These are phyloP conservation scores for Nasua narica DNA, from an alignment of 2,797 vertebrate genomes.

Conservation along the genomic window DNA sequence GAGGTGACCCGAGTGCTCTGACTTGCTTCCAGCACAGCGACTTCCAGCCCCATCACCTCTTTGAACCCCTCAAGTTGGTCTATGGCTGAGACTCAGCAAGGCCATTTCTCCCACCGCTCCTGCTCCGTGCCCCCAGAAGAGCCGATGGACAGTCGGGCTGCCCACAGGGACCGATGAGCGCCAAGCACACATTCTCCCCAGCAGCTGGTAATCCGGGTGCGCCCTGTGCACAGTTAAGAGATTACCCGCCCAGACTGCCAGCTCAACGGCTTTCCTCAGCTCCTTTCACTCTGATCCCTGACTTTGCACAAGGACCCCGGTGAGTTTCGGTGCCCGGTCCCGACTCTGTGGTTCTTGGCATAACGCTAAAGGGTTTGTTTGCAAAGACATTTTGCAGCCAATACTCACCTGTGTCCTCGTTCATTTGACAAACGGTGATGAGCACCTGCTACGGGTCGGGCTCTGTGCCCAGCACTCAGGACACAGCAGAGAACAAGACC, in stretches of 20 bases:
- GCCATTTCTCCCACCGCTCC: not conserved
- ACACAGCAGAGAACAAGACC: not conserved
- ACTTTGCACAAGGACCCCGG: not conserved
- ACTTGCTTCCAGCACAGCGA: not conserved
- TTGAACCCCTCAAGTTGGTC: not conserved
- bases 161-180: conserved; percentile 72
- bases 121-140: not conserved
- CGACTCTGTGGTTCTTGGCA: not conserved
- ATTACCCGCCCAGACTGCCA: not conserved
- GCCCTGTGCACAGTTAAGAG: not conserved
- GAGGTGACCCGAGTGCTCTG: not conserved
- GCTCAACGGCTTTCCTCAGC: conserved; percentile 32
- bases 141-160: conserved; percentile 68
- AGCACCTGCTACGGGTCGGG: not conserved
- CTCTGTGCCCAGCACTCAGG: not conserved
- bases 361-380: not conserved
- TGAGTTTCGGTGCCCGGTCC: not conserved
- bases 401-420: too few species aligned
- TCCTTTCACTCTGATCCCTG: conserved; percentile 40
- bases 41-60: not conserved
- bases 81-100: not conserved
- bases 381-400: not conserved
- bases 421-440: not conserved
- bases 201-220: conserved; percentile 24
- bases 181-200: conserved; percentile 67